A percentile compares a stretch with the other conserved stretches of the same genome.
These are phyloP conservation scores for Habropoda laboriosa DNA, from an alignment of 1,140 invertebrate genomes.

Conservation along the genomic window DNA sequence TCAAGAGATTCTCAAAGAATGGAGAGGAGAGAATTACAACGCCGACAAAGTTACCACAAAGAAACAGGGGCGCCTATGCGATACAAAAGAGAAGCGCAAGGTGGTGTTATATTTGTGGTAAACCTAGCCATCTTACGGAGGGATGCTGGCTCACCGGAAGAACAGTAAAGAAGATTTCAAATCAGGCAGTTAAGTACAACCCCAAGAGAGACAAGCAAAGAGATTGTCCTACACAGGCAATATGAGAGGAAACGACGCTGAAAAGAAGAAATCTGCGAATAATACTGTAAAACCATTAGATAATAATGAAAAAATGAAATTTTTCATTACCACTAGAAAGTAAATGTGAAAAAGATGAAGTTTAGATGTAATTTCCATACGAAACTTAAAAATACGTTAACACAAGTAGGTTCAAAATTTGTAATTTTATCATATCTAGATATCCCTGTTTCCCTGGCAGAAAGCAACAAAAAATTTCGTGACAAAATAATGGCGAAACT, in stretches of 20 bases:
- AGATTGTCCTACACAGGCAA: too few species aligned
- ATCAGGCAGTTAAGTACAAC: not conserved
- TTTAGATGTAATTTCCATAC: constrained; percentile 5
- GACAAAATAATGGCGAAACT: too few species aligned
- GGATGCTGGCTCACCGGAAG: too few species aligned
- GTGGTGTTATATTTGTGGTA: too few species aligned
- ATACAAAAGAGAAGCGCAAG: too few species aligned
- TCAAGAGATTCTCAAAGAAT: constrained; percentile 24
- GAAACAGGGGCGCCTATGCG: too few species aligned
- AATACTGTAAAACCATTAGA: not conserved
- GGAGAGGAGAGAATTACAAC: constrained; percentile 7
- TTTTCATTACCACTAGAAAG: not conserved
- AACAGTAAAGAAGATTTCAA: not conserved
- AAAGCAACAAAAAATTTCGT: too few species aligned
- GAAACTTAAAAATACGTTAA: not conserved
- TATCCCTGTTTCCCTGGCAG: too few species aligned
- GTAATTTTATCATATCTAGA: too few species aligned
- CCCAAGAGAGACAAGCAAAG: not conserved
- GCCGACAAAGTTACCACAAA: too few species aligned
- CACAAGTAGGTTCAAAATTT: not conserved
- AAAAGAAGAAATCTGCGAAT: not conserved
- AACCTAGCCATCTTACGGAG: too few species aligned
- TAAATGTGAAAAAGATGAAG: not conserved
- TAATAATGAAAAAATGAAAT: constrained; percentile 2
- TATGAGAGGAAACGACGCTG: not conserved